These are phyloP conservation scores for Monopterus albus DNA, from an alignment of 2,113 vertebrate species.

Conservation along the genomic window DNA sequence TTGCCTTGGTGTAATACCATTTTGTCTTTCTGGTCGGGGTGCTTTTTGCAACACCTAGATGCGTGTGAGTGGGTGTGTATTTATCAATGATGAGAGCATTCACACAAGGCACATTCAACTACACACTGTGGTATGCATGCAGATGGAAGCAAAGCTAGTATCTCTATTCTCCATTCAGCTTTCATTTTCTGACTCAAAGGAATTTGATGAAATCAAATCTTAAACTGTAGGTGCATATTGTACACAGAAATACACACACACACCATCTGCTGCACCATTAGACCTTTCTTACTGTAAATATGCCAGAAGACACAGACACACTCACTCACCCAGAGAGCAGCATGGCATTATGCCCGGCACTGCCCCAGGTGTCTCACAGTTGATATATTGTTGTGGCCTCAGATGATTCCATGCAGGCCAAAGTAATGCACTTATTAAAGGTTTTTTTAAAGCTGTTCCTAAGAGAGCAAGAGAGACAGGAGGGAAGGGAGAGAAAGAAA, in stretches of 20 bases:
- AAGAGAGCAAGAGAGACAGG: conserved; percentile 6
- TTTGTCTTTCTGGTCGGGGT: no score
- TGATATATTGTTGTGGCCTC: conserved; percentile 42
- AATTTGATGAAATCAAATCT: background rate
- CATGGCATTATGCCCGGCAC: conserved; percentile 45
- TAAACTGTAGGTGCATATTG: background rate
- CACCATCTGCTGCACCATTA: conserved; percentile 37
- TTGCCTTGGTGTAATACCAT: no score
- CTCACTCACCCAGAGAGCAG: conserved; percentile 9
- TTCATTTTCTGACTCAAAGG: conserved; percentile 8
- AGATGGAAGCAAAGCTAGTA: background rate
- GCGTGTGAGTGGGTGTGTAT: conserved; percentile 25
- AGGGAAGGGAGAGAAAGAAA: conserved; percentile 1
- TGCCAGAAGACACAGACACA: conserved; percentile 15
- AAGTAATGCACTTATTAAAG: conserved; percentile 47
- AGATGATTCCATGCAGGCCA: conserved; percentile 37
- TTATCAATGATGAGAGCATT: conserved; percentile 18
- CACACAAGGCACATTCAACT: conserved; percentile 11
- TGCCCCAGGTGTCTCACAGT: conserved; percentile 41
- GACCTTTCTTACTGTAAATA: conserved; percentile 38
- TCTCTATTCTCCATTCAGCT: background rate
- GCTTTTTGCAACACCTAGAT: conserved; percentile 22
- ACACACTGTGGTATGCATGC: background rate
- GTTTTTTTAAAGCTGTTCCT: conserved; percentile 34
- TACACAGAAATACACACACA: conserved; percentile 12